Evolutionary conservation across 2,113 vertebrate genomes (phyloP).

Genomic region (Anhinga anhinga): DNA sequence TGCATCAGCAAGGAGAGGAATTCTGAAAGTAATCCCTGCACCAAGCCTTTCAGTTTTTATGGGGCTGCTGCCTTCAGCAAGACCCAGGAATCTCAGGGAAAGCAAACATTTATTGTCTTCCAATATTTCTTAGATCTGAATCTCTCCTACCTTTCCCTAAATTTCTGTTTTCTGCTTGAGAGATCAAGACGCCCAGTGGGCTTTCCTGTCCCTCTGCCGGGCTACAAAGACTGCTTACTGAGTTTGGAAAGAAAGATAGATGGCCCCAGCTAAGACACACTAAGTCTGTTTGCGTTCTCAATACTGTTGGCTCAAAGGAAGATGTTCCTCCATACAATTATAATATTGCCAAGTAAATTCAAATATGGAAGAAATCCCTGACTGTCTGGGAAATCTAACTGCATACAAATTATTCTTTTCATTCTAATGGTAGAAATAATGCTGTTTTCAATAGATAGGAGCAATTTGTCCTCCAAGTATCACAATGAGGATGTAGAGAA

Average conservation of each 20-base stretch:
- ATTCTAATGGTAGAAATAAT: not conserved
- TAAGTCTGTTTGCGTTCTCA: not conserved
- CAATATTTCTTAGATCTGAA: not conserved
- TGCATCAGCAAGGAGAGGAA: not conserved
- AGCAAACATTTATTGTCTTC: not conserved
- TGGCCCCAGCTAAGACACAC: not conserved
- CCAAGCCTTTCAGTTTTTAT: not conserved
- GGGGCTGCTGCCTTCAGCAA: not conserved
- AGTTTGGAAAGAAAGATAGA: not conserved
- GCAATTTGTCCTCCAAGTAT: not conserved
- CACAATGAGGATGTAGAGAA: not conserved
- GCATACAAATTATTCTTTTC: not conserved
- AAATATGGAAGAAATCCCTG: not conserved
- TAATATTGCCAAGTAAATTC: not conserved
- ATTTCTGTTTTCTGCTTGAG: not conserved
- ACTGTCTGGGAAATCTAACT: not conserved
- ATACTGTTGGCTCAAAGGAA: not conserved
- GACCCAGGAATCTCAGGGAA: not conserved
- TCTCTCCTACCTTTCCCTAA: not conserved
- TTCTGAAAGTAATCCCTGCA: not conserved
- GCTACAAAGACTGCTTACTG: not conserved
- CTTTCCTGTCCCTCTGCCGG: not conserved
- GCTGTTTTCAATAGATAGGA: not conserved
- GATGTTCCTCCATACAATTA: not conserved
- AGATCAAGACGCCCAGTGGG: not conserved